Percentiles rank a stretch among this genome's conserved stretches.
Conservation (phyloP, 2,888 invertebrate species). For the Heliothis peltigera region DNA sequence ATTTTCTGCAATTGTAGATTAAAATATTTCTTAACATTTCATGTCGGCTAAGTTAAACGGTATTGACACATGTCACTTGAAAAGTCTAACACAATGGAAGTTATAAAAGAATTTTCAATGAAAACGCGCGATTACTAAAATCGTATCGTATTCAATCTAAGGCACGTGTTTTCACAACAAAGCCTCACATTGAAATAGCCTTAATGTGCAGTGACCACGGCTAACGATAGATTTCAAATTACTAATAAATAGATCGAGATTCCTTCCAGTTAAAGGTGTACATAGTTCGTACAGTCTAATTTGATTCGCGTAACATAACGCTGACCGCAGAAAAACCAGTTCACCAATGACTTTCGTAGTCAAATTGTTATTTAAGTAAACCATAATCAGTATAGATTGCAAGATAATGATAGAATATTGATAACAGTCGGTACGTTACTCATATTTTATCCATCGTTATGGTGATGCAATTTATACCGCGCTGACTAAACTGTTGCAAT, state of each 20-base stretch:
- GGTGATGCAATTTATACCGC: slow-evolving; percentile 37
- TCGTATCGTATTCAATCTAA: slow-evolving; percentile 17
- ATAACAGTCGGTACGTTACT: slow-evolving; percentile 33
- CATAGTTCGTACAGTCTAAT: slow-evolving; percentile 49
- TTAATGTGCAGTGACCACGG: slow-evolving; percentile 32
- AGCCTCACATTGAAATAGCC: slow-evolving; percentile 43
- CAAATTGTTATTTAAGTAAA: slow-evolving; percentile 62
- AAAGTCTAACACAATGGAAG: slow-evolving; percentile 12
- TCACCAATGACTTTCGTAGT: slow-evolving; percentile 58
- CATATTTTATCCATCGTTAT: slow-evolving; percentile 38
- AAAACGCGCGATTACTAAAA: slow-evolving; percentile 37
- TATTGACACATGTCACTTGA: slow-evolving; percentile 28
- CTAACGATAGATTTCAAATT: slow-evolving; percentile 51
- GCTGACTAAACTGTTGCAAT: slow-evolving; percentile 4
- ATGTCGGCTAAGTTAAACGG: slow-evolving; percentile 25
- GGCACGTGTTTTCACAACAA: slow-evolving; percentile 47
- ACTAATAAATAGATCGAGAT: slow-evolving; percentile 62
- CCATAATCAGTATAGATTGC: slow-evolving; percentile 58
- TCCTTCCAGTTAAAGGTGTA: slow-evolving; percentile 48
- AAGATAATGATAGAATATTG: slow-evolving; percentile 56
- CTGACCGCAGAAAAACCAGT: slow-evolving; percentile 67
- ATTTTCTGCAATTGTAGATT: slow-evolving; percentile 31
- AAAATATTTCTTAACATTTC: slow-evolving; percentile 17
- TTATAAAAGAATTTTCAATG: not conserved
- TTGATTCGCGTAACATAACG: slow-evolving; percentile 57